Conservation (phyloP, 64 coral and sea anemone genomes). For the Platygyra sinensis region DNA sequence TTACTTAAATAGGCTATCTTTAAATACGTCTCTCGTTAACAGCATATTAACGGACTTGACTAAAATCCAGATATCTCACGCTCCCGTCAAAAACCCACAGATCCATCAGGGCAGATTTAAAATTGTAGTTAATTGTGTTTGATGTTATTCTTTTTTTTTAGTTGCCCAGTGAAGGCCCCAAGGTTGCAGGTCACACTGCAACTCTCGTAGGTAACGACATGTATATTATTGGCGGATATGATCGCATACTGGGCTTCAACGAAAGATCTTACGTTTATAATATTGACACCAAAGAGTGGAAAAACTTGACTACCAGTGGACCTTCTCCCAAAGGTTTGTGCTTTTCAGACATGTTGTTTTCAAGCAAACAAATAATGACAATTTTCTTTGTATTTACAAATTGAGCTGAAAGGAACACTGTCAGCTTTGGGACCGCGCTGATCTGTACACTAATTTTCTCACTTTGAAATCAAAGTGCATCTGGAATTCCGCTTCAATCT, state of each 20-base stretch:
- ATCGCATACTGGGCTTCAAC: constrained; percentile 55
- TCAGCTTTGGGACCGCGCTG: no score
- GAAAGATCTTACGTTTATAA: constrained; percentile 61
- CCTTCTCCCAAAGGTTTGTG: constrained; percentile 59
- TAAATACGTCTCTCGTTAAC: no score
- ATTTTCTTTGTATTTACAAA: no score
- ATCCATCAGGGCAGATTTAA: neutral
- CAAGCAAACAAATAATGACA: neutral
- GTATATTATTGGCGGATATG: constrained; percentile 91
- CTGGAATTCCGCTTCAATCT: no score
- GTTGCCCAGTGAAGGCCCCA: constrained; percentile 1
- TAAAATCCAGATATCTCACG: no score
- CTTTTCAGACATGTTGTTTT: neutral
- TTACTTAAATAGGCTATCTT: no score
- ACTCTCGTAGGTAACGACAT: constrained; percentile 64
- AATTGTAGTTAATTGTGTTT: neutral
- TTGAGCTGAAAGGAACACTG: no score
- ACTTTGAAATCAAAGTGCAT: no score
- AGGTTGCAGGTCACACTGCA: constrained; percentile 83
- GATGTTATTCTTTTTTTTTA: neutral
- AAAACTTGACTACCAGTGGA: neutral
- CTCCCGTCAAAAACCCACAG: neutral
- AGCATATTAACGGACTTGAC: no score
- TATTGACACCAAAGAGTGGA: constrained; percentile 51
- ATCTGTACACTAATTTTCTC: no score